A percentile compares a stretch with the other conserved stretches of the same genome.
These are phyloP conservation scores for Branchinecta lynchi DNA, from an alignment of 1,140 invertebrate species.

Conservation along the genomic window DNA sequence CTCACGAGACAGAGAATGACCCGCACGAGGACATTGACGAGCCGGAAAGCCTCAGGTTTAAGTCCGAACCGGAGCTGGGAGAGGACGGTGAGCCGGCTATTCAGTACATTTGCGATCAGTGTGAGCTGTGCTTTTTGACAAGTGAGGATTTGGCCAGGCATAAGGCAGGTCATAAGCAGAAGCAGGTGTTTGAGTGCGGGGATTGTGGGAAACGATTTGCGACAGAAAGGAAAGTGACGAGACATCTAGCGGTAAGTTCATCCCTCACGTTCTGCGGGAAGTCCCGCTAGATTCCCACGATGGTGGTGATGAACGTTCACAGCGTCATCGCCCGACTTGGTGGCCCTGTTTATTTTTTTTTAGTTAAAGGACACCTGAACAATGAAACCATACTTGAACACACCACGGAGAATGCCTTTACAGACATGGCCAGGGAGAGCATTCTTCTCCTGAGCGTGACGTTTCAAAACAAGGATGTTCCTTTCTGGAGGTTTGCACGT, in stretches of 20 bases:
- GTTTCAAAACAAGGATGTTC: too few relatives aligned
- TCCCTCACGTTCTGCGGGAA: too few relatives aligned
- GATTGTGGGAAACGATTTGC: neutral
- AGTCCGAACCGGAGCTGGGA: neutral
- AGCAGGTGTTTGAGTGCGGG: neutral
- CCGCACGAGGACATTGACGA: neutral
- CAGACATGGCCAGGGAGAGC: too few relatives aligned
- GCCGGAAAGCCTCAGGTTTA: neutral
- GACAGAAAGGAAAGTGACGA: neutral
- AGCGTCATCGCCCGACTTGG: too few relatives aligned
- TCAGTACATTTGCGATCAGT: neutral
- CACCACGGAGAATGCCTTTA: too few relatives aligned
- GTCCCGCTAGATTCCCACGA: too few relatives aligned
- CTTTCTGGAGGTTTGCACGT: too few relatives aligned
- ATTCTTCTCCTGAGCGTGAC: too few relatives aligned
- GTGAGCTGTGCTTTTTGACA: constrained; percentile 1
- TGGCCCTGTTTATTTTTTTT: too few relatives aligned
- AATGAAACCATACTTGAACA: too few relatives aligned
- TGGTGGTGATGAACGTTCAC: too few relatives aligned
- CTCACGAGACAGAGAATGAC: neutral
- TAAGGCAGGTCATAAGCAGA: neutral
- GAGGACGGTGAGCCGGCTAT: neutral
- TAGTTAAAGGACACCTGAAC: too few relatives aligned
- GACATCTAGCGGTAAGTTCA: neutral
- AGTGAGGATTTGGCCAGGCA: neutral